Evolutionary conservation across 2,797 vertebrate species (phyloP), one percentile per base, ranked within the genome.

Genomic region (Liparis tanakae): DNA sequence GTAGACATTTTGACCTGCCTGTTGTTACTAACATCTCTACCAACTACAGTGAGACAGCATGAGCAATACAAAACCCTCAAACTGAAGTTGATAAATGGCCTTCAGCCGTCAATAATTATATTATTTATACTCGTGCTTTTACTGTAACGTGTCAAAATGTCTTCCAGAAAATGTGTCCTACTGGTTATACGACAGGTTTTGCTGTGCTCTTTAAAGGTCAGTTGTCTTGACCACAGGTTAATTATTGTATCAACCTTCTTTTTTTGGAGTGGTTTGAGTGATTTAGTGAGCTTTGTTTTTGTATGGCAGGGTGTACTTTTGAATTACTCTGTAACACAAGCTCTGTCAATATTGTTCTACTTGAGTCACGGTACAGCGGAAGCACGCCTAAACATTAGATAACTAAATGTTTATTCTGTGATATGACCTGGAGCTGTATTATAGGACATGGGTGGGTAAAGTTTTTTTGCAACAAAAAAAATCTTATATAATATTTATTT

Each of bases 381-480:
- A 12, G 14, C 39, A 44, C 3, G 22, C 36, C 1, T 3, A 13
- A 56, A 56, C 13, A 34, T 15, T 17, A 25, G 37, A 20, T 22
- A 54, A 51, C 48, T 48, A 44, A 53, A 48, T 41, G 33, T 79
- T 63, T 64, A 14, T 51, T 13, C 14, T 17, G 4, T 37, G 34
- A n/a, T 34, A 37, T 6, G 12, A 57, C 8, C 1, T 33, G 9
- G 17, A 62, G 30, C 36, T 57, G 17, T 46, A n/a, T 39, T 41
- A 15, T 20, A 50, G n/a, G 8, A 8, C 18, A 8, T 9, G 46
- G 50, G 18, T 53, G 10, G 20, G 10, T 22, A 13, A 53, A 22
- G 20, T 7, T 30, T 22, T 25, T 20, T 22, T n/a, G 50, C n/a
- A 51, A 10, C 10, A 4, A 41, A 41, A 39, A 39, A 39, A 9